Conservation (phyloP, 2,113 vertebrate genomes). For the Fukomys damarensis region DNA sequence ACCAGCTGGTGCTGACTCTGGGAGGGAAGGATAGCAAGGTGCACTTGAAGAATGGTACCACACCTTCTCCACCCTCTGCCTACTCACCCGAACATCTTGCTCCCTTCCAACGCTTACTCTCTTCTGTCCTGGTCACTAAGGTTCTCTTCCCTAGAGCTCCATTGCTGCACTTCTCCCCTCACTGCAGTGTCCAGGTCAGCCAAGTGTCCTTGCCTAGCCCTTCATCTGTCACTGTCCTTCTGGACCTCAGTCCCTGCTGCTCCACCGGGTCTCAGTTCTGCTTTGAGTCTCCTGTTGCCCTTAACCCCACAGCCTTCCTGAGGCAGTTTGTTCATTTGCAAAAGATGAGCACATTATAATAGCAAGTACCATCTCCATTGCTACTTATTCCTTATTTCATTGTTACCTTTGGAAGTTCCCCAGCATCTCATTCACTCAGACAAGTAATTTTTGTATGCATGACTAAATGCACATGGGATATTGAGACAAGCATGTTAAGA, state of each 20-base stretch:
- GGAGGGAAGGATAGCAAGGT: not conserved
- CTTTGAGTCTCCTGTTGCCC: not conserved
- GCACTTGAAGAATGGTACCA: not conserved
- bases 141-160: not conserved
- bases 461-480: not conserved
- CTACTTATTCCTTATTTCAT: not conserved
- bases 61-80: no score
- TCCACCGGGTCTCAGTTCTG: not conserved
- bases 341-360: not conserved
- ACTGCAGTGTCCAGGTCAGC: not conserved
- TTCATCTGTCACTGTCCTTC: not conserved
- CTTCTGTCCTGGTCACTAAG: accelerated
- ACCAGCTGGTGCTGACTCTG: not conserved
- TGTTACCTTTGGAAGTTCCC: not conserved
- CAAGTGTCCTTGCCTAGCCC: not conserved
- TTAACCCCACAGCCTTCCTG: not conserved
- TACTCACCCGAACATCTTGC: no score
- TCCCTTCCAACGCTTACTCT: not conserved
- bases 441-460: not conserved
- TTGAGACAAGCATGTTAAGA: not conserved
- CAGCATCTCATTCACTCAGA: not conserved
- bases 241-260: not conserved
- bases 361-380: not conserved
- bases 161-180: not conserved
- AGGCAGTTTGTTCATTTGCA: not conserved